These are phyloP conservation scores for Gymnoscopelus braueri DNA, from an alignment of 2,797 vertebrate genomes.

Conservation along the genomic window DNA sequence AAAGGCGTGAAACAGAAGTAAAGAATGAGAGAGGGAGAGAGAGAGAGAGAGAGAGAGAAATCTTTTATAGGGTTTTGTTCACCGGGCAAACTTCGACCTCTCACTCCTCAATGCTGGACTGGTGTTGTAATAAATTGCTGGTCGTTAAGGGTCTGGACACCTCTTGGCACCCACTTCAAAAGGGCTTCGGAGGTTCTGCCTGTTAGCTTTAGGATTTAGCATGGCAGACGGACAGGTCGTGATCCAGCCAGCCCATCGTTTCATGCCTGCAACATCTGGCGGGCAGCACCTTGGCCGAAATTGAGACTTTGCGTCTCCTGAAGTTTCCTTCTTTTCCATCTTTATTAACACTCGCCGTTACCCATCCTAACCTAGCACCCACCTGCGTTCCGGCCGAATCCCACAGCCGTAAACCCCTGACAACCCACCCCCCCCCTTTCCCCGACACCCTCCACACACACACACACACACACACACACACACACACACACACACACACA, in stretches of 20 bases:
- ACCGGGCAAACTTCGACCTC: constrained; percentile 72
- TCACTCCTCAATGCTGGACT: constrained; percentile 65
- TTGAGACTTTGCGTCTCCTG: constrained; percentile 84
- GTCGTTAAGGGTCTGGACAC: constrained; percentile 82
- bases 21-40: constrained; percentile 32
- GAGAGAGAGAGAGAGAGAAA: constrained; percentile 33
- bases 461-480: constrained; percentile 21
- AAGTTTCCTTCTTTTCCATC: constrained; percentile 78
- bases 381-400: constrained; percentile 28
- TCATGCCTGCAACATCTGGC: constrained; percentile 81
- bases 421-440: constrained; percentile 21
- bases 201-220: constrained; percentile 76
- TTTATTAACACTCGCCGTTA: constrained; percentile 81
- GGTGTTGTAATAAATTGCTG: constrained; percentile 78
- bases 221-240: constrained; percentile 66
- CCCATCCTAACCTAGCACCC: constrained; percentile 56
- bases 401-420: constrained; percentile 47
- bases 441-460: constrained; percentile 24
- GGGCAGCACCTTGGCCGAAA: constrained; percentile 81
- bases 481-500: constrained; percentile 29
- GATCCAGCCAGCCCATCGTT: constrained; percentile 60
- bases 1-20: constrained; percentile 20
- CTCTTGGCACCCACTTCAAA: constrained; percentile 84
- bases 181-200: constrained; percentile 67
- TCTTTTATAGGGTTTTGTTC: constrained; percentile 64